Evolutionary conservation across 2,113 vertebrate genomes (phyloP), one percentile per base, ranked within the genome.

Genomic region (Smithornis capensis): DNA sequence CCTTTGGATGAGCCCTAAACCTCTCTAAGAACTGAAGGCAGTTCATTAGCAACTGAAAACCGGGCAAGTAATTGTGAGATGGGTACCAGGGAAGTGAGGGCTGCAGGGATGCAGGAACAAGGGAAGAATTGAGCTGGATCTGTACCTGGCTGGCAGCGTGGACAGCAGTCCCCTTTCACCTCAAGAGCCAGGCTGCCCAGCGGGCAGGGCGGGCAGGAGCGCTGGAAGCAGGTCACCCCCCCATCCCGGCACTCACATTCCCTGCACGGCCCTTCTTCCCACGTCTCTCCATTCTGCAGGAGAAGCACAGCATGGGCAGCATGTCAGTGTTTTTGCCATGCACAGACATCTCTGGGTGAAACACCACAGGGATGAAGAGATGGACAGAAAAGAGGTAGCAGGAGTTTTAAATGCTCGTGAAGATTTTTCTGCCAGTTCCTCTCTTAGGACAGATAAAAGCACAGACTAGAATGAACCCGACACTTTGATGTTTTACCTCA

Each of bases 161-260:
- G 98, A 79, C 99, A 99, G 97, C 99, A 99, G 10, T 50, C 90
- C 7, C 97, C 98, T 31, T 96, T 63, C 8, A 49, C 94, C 42
- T 73, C 37, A 8, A 96, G 60, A 7, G 98, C 85, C 75, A 98
- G 95, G 49, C 94, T 98, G 83, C 98, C 98, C 12, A 42, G 65
- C 1, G 98, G 98, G 90, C 99, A 99, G 1, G 98, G 98, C 2
- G 96, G 97, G 84, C 99, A 99, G 77, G 99, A 98, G 13, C 76
- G 98, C 69, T 97, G 97, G 31, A 98, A 99, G 96, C 99, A 99
- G 35, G 95, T 98, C 88, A 98, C 98, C 47, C 91, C 97, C 7
- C 95, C 89, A 0, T 95, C 94, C 14, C 17, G 96, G 82, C 99
- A 99, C 56, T 99, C 97, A 9, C 99, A 99, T 21, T 98, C 87